Evolutionary conservation across 2,113 vertebrate species (phyloP).

Genomic region (Desmodus rotundus): DNA sequence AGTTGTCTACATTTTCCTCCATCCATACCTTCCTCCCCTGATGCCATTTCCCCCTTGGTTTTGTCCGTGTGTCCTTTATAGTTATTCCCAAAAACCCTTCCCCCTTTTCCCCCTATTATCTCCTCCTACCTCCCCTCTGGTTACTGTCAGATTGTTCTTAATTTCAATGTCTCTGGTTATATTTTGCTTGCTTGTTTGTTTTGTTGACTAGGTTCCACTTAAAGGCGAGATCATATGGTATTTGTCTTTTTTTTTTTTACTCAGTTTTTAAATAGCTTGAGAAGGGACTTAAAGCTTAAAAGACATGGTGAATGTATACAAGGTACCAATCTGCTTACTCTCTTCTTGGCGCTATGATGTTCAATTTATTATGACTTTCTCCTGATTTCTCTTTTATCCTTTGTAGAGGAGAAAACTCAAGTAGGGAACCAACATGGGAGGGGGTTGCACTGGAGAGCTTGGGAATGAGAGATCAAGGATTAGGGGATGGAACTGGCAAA

Average conservation of each 20-base stretch:
- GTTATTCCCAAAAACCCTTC: too few relatives aligned
- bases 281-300: constrained; percentile 2
- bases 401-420: neutral
- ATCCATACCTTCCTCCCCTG: too few relatives aligned
- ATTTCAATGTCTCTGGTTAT: too few relatives aligned
- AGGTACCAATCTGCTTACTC: neutral
- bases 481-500: neutral
- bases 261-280: neutral
- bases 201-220: too few relatives aligned
- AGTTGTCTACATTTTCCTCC: too few relatives aligned
- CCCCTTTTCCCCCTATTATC: too few relatives aligned
- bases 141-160: too few relatives aligned
- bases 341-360: neutral
- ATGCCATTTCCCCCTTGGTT: too few relatives aligned
- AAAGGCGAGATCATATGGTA: too few relatives aligned
- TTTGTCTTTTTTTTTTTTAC: neutral
- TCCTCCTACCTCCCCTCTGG: too few relatives aligned
- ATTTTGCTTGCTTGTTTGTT: too few relatives aligned
- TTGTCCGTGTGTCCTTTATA: too few relatives aligned
- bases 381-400: constrained; percentile 13
- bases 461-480: neutral
- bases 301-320: neutral
- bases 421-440: neutral
- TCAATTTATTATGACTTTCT: neutral
- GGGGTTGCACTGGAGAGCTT: fast-evolving